phyloP scores from a whole-genome alignment of 2,113 vertebrate species.

The Gallinago media region DNA sequence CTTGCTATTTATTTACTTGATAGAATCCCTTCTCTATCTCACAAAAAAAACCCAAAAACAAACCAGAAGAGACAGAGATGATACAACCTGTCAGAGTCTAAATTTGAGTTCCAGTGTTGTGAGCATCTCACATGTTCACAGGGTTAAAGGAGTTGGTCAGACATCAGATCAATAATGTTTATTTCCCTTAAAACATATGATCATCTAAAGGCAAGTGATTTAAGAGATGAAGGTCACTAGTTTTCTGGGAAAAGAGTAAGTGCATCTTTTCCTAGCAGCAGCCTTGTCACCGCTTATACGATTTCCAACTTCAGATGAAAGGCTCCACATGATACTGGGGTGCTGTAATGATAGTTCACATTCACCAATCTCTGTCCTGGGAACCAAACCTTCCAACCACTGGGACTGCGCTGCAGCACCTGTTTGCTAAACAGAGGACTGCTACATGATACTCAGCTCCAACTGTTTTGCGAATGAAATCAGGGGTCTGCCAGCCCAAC shows the following conservation, averaged over 20 bases:
- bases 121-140: background rate
- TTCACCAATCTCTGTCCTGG: background rate
- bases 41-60: background rate
- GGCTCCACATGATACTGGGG: background rate
- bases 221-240: background rate
- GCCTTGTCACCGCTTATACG: background rate
- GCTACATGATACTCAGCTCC: background rate
- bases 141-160: background rate
- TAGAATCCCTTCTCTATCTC: background rate
- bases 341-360: background rate
- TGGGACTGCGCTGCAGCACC: background rate
- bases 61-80: background rate
- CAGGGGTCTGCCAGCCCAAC: background rate
- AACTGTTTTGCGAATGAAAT: background rate
- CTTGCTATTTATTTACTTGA: background rate
- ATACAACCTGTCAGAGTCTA: background rate
- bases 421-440: background rate
- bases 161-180: background rate
- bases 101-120: background rate
- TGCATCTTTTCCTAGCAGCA: background rate
- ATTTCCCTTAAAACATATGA: background rate
- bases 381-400: background rate
- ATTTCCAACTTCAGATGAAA: background rate
- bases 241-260: background rate
- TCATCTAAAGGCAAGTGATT: background rate